Base-by-base conservation (phyloP, 2,888 invertebrate species). In the Lochmaea capreae region DNA sequence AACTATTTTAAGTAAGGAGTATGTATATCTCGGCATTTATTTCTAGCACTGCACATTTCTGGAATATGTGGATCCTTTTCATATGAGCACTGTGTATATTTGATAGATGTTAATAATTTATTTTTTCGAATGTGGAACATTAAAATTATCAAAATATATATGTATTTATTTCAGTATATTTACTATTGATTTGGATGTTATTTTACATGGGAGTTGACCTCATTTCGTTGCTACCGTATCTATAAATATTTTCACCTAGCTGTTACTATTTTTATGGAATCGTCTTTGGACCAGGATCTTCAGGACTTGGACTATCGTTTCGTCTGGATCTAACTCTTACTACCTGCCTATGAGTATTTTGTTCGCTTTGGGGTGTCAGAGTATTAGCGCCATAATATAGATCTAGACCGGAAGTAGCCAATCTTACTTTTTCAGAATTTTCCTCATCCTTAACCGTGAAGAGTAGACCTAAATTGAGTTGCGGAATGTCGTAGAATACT, bases 401-500 rank as follows among this genome's bases (percentile, higher is more conserved):
- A 87, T 89, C 9, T 65, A 83, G 75, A 9, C 86, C 89, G 0
- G 91, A 89, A 14, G 89, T 89, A 65, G 92, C 91, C 52, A 93
- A 87, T 8, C 92, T 89, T 84, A 92, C 89, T 86, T 93, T 93
- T 85, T 93, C 93, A 0, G 92, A 91, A 83, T 92, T 92, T 33
- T 86, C 89, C 9, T 82, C 83, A 22, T 80, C 76, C 46, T 73
- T 79, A 22, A 76, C 66, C 74, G 94, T 92, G 87, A 95, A 95
- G 59, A 95, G 91, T 75, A 93, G 90, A 79, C 95, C 94, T 73
- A 96, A 88, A 87, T 96, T 96, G 81, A 96, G 89, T 88, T 96
- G 95, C 5, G 96, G 96, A 80, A 97, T 95, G 86, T 96, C 95
- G 88, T 95, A 95, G 88, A 96, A 93, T 39, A 95, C 93, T 2